Evolutionary conservation across 2,113 vertebrate species (phyloP).

Genomic region (Sula dactylatra): DNA sequence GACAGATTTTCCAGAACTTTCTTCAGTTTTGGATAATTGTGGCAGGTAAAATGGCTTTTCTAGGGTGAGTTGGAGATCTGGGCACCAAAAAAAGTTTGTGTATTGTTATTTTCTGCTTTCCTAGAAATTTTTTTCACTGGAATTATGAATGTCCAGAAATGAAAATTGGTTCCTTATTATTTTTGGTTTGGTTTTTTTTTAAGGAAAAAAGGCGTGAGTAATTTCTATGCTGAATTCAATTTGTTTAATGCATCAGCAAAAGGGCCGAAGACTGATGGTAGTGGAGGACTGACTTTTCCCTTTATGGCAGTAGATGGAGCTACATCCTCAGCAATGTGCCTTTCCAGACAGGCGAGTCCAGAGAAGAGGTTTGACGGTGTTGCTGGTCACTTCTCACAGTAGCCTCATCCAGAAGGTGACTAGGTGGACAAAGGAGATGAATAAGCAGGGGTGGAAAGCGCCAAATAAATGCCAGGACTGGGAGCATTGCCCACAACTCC

Average conservation of each 20-base stretch:
- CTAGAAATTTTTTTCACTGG: background rate
- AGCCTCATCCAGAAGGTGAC: background rate
- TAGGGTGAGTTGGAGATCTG: background rate
- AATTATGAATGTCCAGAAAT: background rate
- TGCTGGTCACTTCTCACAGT: background rate
- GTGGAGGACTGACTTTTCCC: background rate
- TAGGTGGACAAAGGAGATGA: background rate
- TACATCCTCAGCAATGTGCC: background rate
- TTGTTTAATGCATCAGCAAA: background rate
- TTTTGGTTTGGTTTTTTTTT: background rate
- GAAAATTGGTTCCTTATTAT: rapidly evolving
- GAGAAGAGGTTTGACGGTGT: too few relatives aligned
- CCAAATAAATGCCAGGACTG: background rate
- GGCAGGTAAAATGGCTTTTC: background rate
- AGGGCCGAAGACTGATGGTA: too few relatives aligned
- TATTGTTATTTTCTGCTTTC: background rate
- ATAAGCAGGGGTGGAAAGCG: background rate
- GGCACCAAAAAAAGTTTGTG: rapidly evolving
- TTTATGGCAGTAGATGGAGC: constrained; percentile 33
- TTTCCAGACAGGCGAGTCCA: rapidly evolving
- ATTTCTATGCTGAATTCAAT: background rate
- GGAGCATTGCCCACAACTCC: background rate
- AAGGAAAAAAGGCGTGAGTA: rapidly evolving
- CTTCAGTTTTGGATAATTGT: background rate
- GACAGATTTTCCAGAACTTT: background rate